These are phyloP conservation scores for Nautilus pompilius DNA, from an alignment of 1,140 invertebrate species.

Conservation along the genomic window DNA sequence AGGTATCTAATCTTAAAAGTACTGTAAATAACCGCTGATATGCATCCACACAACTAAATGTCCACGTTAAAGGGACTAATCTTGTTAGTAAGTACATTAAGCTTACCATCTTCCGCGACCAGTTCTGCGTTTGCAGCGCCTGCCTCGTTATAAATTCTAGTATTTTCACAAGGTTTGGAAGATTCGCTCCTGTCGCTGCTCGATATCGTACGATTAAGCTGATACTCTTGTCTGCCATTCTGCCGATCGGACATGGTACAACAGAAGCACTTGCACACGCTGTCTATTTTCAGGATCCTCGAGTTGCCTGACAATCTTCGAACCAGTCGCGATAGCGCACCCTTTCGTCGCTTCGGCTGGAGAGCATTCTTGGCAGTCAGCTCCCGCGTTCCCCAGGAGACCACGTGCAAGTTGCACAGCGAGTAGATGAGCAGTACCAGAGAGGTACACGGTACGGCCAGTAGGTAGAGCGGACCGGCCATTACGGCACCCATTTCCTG, in stretches of 20 bases:
- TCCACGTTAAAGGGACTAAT: too few species aligned
- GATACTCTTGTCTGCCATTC: slow-evolving; percentile 10
- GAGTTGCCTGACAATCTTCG: too few species aligned
- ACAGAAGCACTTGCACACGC: slow-evolving; percentile 4
- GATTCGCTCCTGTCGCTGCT: too few species aligned
- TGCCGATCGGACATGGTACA: slow-evolving; percentile 5
- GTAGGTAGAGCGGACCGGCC: slow-evolving; percentile 77
- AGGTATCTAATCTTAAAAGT: too few species aligned
- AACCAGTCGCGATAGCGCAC: background rate
- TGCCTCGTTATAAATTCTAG: too few species aligned
- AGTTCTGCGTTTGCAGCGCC: too few species aligned
- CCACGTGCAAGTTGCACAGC: slow-evolving; percentile 83
- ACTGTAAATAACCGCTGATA: too few species aligned
- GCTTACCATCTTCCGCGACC: too few species aligned
- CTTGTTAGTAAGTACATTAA: too few species aligned
- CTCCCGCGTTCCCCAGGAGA: slow-evolving; percentile 87
- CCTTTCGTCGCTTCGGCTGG: background rate
- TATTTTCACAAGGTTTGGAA: too few species aligned
- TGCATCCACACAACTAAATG: too few species aligned
- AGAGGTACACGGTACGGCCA: slow-evolving; percentile 89
- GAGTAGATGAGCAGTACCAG: slow-evolving; percentile 86
- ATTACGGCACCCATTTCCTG: slow-evolving; percentile 71
- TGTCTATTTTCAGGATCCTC: slow-evolving; percentile 10
- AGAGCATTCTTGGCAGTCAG: background rate
- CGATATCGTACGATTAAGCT: slow-evolving; percentile 9